Base-by-base conservation (phyloP, 2,888 invertebrate species). In the Dynastes tityus region DNA sequence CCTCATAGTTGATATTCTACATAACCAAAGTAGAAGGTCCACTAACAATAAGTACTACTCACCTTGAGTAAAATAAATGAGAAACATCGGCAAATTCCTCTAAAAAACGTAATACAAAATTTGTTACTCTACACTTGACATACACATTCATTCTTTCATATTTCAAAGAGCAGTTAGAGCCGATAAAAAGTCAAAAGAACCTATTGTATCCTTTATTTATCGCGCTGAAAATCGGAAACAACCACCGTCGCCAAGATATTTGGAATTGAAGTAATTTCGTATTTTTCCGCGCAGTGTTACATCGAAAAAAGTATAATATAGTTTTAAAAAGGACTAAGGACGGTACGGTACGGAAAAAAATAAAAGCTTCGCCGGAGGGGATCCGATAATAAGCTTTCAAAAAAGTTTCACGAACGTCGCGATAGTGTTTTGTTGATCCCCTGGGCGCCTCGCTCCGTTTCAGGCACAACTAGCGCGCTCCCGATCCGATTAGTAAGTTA, bases 331-430 rank as follows among this genome's bases (percentile, higher is more conserved):
- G 87, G 87, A 87, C 87, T 87, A 87, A 88, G 87, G 85, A 87
- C 85, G 73, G 73, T 45, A 86, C 85, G 86, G 84, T 11, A 9
- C 58, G 40, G 64, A 73, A 75, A 84, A 22, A 86, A 85, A 85
- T 84, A 87, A 87, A 85, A 84, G 81, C 83, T 80, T 77, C 77
- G 80, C 82, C 83, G 81, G 81, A 81, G 85, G 84, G 83, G 84
- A 85, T 86, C 85, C 87, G 88, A 88, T 89, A 88, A 89, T 89
- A 88, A 89, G 88, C 88, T 89, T 89, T 89, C 88, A 88, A 88
- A 89, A 89, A 88, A 88, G 87, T 87, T 87, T 85, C 78, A 79
- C 84, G 85, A 83, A 81, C 86, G 84, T 83, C 84, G 85, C 85
- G 86, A 87, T 87, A 87, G 87, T 87, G 87, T 87, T 87, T 86